phyloP scores from a whole-genome alignment of 2,888 invertebrate species.

The Embidobia sp. region DNA sequence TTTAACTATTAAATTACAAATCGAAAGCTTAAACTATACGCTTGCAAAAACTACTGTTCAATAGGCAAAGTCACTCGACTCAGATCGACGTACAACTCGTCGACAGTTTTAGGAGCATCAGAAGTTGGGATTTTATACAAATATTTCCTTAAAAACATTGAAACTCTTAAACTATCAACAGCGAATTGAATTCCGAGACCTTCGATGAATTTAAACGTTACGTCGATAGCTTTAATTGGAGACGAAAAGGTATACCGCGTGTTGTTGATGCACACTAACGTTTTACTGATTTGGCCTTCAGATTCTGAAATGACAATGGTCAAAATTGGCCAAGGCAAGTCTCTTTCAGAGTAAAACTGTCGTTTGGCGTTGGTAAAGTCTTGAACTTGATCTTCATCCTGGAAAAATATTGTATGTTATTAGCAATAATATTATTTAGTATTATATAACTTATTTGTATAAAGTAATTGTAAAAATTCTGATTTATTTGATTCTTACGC shows the following conservation, averaged over 20 bases:
- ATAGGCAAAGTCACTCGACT: neutral
- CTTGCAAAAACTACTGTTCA: neutral
- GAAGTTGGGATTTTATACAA: neutral
- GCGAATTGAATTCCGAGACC: conserved; percentile 1
- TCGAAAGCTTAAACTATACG: too few species aligned
- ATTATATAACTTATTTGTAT: too few species aligned
- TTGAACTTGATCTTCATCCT: neutral
- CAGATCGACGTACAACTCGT: conserved; percentile 11
- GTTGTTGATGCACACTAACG: conserved; percentile 6
- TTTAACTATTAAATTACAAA: too few species aligned
- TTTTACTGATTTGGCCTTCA: neutral
- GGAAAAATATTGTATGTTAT: neutral
- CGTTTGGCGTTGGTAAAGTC: neutral
- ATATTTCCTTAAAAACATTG: conserved; percentile 14
- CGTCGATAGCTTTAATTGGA: conserved; percentile 7
- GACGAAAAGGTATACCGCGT: conserved; percentile 1
- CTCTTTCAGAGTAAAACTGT: neutral
- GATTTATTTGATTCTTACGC: too few species aligned
- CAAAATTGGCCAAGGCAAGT: conserved; percentile 5
- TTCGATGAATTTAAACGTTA: neutral
- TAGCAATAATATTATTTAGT: too few species aligned
- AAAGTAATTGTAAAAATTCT: neutral
- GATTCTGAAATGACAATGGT: neutral
- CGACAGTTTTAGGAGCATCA: conserved; percentile 1
- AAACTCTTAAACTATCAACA: conserved; percentile 16